These are phyloP conservation scores for Actinia tenebrosa DNA, from an alignment of 64 coral and sea anemone species.

Conservation along the genomic window DNA sequence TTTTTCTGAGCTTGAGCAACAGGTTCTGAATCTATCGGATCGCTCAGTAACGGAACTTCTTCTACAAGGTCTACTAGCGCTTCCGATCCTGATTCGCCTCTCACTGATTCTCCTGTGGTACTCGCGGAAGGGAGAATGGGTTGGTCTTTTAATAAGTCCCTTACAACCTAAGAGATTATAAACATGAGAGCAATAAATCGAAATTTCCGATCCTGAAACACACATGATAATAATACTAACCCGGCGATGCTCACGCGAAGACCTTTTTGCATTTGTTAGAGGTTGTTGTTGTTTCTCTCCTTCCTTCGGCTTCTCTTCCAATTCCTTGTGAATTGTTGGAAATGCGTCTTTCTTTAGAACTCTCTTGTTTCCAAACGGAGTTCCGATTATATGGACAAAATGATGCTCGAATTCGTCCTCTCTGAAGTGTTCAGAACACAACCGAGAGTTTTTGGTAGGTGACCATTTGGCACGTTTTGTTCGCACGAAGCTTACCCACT, in stretches of 20 bases:
- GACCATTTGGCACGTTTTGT: slow-evolving; percentile 5
- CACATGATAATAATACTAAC: too few species aligned
- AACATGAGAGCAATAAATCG: too few species aligned
- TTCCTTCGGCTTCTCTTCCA: too few species aligned
- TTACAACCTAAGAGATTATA: too few species aligned
- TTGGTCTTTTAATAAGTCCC: too few species aligned
- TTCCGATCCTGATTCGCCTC: not conserved
- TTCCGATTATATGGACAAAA: not conserved
- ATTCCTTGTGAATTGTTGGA: too few species aligned
- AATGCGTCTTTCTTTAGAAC: too few species aligned
- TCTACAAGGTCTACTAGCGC: not conserved
- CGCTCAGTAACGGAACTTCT: not conserved
- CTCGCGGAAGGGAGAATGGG: not conserved
- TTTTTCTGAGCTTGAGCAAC: not conserved
- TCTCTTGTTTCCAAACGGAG: not conserved
- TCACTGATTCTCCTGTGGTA: not conserved
- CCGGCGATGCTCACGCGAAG: too few species aligned
- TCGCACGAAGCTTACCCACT: slow-evolving; percentile 23
- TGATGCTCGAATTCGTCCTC: not conserved
- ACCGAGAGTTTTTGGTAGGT: slow-evolving; percentile 9
- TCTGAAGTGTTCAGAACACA: slow-evolving; percentile 38
- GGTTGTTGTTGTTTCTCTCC: too few species aligned
- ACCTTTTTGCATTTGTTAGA: too few species aligned
- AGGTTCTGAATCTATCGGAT: not conserved
- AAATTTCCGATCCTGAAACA: too few species aligned